A percentile compares a stretch with the other conserved stretches of the same genome.
phyloP scores from a whole-genome alignment of 2,888 invertebrate species.

The Coenonympha glycerion region DNA sequence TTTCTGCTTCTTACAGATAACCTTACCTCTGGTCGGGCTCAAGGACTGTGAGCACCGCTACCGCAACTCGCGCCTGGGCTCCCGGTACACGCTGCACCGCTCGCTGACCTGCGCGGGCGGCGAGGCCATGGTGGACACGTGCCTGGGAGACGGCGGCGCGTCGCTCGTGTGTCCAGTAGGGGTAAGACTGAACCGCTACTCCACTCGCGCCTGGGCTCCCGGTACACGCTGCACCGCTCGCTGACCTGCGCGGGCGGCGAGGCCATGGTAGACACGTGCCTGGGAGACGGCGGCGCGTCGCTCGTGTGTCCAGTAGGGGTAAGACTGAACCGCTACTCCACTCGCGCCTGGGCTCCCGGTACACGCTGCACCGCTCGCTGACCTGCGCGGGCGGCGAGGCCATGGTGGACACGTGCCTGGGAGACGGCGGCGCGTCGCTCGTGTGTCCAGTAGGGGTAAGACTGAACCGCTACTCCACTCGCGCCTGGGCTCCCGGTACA shows the following conservation, averaged over 20 bases:
- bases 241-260: neutral
- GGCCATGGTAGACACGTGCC: slow-evolving; percentile 79
- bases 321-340: no score
- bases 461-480: no score
- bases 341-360: no score
- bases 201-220: no score
- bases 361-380: no score
- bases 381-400: neutral
- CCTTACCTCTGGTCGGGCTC: slow-evolving; percentile 77
- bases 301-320: slow-evolving; percentile 78
- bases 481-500: no score
- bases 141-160: slow-evolving; percentile 82
- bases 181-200: no score
- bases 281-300: slow-evolving; percentile 83
- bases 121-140: slow-evolving; percentile 79
- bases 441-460: slow-evolving; percentile 40
- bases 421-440: neutral
- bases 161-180: slow-evolving; percentile 80
- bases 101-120: slow-evolving; percentile 84
- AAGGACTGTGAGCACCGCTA: slow-evolving; percentile 50
- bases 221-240: no score
- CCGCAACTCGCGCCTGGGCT: slow-evolving; percentile 77
- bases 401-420: slow-evolving; percentile 64
- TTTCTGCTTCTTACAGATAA: slow-evolving; percentile 54
- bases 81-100: slow-evolving; percentile 74